Evolutionary conservation across 2,113 vertebrate species (phyloP).

Genomic region (Perognathus longimembris): DNA sequence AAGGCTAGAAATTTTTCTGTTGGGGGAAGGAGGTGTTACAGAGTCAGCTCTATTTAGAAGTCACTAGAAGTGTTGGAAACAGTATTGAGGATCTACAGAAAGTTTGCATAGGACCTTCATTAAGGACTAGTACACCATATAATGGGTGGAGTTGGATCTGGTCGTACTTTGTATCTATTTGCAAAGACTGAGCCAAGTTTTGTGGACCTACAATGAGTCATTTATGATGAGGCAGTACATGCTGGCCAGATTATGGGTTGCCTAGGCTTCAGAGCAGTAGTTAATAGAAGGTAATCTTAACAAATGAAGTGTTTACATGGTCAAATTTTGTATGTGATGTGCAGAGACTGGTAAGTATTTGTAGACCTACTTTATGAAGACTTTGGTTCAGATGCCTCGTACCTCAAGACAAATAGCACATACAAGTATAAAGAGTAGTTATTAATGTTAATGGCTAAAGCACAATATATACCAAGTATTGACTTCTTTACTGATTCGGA

Average conservation of each 20-base stretch:
- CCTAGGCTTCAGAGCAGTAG: not conserved
- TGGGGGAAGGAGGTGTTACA: not conserved
- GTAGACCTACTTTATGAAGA: not conserved
- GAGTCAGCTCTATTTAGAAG: not conserved
- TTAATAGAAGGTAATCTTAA: not conserved
- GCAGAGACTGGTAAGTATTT: not conserved
- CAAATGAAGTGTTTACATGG: not conserved
- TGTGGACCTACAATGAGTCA: not conserved
- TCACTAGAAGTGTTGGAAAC: not conserved
- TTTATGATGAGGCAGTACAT: not conserved
- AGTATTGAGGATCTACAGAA: not conserved
- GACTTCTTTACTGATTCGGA: not conserved
- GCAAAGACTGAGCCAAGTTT: not conserved
- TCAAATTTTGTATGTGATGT: not conserved
- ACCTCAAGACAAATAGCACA: not conserved
- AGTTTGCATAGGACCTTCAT: not conserved
- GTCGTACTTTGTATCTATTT: not conserved
- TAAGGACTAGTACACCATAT: not conserved
- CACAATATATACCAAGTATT: not conserved
- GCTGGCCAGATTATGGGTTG: not conserved
- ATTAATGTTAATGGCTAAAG: not conserved
- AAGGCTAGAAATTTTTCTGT: not conserved
- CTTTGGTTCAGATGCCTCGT: not conserved
- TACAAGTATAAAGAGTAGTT: not conserved
- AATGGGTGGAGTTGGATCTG: not conserved